Evolutionary conservation across 2,797 vertebrate species (phyloP), one percentile per base, ranked within the genome.

Genomic region (Semaprochilodus insignis): DNA sequence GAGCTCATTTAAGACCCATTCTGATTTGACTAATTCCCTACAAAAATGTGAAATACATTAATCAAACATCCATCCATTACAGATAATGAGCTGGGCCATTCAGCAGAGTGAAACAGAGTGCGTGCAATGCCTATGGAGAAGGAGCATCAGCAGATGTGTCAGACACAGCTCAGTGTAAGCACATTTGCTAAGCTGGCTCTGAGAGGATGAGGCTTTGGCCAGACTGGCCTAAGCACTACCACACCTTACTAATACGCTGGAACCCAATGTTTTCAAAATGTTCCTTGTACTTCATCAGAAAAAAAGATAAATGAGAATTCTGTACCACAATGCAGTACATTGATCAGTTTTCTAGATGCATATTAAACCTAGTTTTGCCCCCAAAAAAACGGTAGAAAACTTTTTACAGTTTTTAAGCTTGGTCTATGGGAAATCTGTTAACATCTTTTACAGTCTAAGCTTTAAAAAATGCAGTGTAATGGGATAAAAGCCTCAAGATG

Each of bases 141-240:
- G 60, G 14, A 74, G 44, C 65, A 80, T 57, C 62, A 51, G 31
- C 23, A 60, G 78, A 48, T 57, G 52, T 69, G 75, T 67, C 59
- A 75, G 73, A 76, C 40, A 23, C 74, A 57, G 73, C 66, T 77
- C 78, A 72, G 74, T 6, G n/a, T 73, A 77, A 85, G 79, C 83
- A 78, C 75, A 66, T 84, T 76, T 69, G 51, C 78, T 84, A 80
- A 77, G 78, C 65, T 74, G 66, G 70, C 69, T 70, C 48, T 74
- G 63, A 70, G 73, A 81, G 78, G 78, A 79, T 79, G 65, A 80
- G 78, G 25, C n/a, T 36, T 74, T 74, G 72, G 72, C 27, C 72
- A 55, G 52, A 57, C 72, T 74, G 72, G 52, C 52, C 17, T 19
- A 74, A 74, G 70, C 44, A 54, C 48, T 72, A 19, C 51, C 52